A percentile compares a stretch with the other conserved stretches of the same genome.
These are phyloP conservation scores for Xanthorhoe spadicearia DNA, from an alignment of 2,888 invertebrate species.

Conservation along the genomic window DNA sequence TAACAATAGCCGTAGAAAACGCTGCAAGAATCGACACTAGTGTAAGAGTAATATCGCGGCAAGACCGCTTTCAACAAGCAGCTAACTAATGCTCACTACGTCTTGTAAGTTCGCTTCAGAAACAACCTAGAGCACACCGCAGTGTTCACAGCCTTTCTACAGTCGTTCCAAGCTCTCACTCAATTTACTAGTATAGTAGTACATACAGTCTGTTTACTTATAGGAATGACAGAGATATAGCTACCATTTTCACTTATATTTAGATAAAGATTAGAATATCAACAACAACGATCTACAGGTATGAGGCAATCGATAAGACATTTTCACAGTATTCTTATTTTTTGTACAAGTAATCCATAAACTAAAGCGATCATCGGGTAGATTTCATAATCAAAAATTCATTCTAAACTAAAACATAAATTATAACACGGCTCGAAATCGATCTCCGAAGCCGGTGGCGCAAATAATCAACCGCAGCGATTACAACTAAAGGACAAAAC, in stretches of 20 bases:
- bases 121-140: conserved; percentile 69
- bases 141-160: conserved; percentile 81
- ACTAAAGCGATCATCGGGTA: conserved; percentile 9
- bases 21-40: conserved; percentile 1
- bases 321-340: conserved; percentile 38
- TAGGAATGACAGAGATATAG: conserved; percentile 75
- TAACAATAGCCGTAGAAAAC: neutral
- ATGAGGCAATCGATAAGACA: conserved; percentile 30
- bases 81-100: conserved; percentile 25
- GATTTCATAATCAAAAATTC: conserved; percentile 20
- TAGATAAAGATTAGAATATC: conserved; percentile 31
- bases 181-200: conserved; percentile 55
- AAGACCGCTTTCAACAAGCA: conserved; percentile 46
- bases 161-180: conserved; percentile 78
- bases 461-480: conserved; percentile 29
- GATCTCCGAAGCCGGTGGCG: conserved; percentile 32
- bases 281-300: conserved; percentile 31
- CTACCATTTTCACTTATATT: conserved; percentile 56
- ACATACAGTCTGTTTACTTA: conserved; percentile 69
- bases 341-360: conserved; percentile 29
- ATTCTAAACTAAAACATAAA: conserved; percentile 28
- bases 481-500: conserved; percentile 25
- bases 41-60: conserved; percentile 27
- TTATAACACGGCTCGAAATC: conserved; percentile 30
- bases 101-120: conserved; percentile 43